A percentile compares a stretch with the other conserved stretches of the same genome.
These are phyloP conservation scores for Gulo gulo DNA, from an alignment of 2,113 vertebrate species.

Conservation along the genomic window DNA sequence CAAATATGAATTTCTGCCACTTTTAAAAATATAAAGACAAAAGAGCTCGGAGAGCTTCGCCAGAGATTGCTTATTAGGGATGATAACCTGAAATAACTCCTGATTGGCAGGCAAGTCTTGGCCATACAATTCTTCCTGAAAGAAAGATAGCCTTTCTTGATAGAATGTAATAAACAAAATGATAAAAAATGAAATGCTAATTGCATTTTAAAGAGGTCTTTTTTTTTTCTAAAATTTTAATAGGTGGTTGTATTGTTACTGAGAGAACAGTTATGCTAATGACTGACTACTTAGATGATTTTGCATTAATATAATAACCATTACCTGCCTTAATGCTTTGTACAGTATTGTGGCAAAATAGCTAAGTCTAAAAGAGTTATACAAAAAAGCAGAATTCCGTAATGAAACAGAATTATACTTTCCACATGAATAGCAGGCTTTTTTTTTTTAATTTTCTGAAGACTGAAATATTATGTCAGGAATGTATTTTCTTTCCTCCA, in stretches of 20 bases:
- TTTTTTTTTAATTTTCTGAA: slow-evolving; percentile 69
- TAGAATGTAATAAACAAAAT: slow-evolving; percentile 82
- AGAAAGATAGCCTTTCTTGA: slow-evolving; percentile 79
- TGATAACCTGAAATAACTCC: slow-evolving; percentile 71
- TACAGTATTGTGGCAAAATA: slow-evolving; percentile 78
- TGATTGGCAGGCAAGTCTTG: slow-evolving; percentile 76
- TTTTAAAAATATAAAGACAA: slow-evolving; percentile 73
- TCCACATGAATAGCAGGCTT: slow-evolving; percentile 65
- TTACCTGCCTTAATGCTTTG: slow-evolving; percentile 83
- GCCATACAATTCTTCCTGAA: slow-evolving; percentile 64
- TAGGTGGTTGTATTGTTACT: slow-evolving; percentile 82
- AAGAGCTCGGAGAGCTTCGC: slow-evolving; percentile 23
- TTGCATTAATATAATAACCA: slow-evolving; percentile 87
- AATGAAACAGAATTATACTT: slow-evolving; percentile 78
- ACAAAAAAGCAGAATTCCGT: slow-evolving; percentile 80
- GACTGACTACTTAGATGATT: slow-evolving; percentile 83
- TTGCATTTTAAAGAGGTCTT: slow-evolving; percentile 83
- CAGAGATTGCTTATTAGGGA: slow-evolving; percentile 36
- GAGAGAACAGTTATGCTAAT: slow-evolving; percentile 86
- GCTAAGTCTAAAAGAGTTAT: slow-evolving; percentile 76
- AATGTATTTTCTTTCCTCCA: slow-evolving; percentile 53
- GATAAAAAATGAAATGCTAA: slow-evolving; percentile 85
- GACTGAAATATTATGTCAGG: slow-evolving; percentile 72
- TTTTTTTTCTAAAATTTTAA: slow-evolving; percentile 56
- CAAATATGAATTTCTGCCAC: slow-evolving; percentile 77